phyloP scores from a whole-genome alignment of 2,113 vertebrate genomes.

The Loxodonta africana region DNA sequence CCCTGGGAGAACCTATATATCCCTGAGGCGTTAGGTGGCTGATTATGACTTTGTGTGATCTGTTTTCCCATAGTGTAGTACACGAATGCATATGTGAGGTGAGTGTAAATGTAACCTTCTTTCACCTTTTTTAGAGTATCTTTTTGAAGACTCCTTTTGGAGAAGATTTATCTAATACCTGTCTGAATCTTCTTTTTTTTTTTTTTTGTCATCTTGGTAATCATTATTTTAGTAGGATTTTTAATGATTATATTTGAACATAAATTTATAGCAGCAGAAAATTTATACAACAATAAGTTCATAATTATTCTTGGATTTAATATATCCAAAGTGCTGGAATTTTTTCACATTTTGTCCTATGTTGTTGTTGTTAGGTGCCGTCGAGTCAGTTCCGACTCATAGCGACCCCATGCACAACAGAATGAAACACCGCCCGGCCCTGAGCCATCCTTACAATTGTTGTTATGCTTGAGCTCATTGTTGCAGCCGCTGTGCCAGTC shows the following conservation, averaged over 20 bases:
- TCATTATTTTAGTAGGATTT: constrained; percentile 6
- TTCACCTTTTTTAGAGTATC: neutral
- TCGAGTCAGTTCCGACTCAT: no score
- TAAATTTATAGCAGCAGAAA: neutral
- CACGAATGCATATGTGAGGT: neutral
- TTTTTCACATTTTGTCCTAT: neutral
- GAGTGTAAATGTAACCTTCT: neutral
- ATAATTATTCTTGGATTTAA: constrained; percentile 32
- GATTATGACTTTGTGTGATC: neutral
- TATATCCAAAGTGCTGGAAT: neutral
- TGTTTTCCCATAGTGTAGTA: constrained; percentile 36
- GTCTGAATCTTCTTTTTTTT: neutral
- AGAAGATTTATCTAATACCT: neutral
- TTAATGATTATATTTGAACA: constrained; percentile 9
- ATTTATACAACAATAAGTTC: neutral
- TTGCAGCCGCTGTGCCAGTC: no score
- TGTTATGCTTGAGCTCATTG: no score
- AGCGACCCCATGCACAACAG: no score
- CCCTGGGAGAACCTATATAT: constrained; percentile 22
- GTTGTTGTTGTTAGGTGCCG: no score
- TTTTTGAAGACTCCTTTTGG: constrained; percentile 9
- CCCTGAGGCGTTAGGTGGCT: neutral
- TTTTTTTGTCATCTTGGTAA: neutral
- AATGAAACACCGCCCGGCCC: no score
- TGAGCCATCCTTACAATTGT: no score